Conservation (phyloP, 2,888 invertebrate genomes). For the Sesamia inferens region DNA sequence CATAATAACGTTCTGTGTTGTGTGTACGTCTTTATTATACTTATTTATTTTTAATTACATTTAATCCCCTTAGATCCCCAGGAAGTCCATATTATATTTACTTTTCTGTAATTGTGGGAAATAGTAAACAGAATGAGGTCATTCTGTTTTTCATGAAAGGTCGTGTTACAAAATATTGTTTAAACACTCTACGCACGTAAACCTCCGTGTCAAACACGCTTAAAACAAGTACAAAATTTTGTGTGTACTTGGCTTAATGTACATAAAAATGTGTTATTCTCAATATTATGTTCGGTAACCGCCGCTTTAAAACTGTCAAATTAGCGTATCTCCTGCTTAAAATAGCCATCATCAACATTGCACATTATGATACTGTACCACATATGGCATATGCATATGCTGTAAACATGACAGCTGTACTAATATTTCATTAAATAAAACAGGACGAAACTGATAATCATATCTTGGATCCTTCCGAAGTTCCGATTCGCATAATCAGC, state of each 20-base stretch:
- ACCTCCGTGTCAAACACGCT: slow-evolving; percentile 42
- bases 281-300: not conserved
- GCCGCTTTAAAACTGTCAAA: slow-evolving; percentile 3
- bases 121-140: slow-evolving; percentile 19
- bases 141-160: slow-evolving; percentile 41
- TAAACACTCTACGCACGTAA: slow-evolving; percentile 49
- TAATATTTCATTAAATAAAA: slow-evolving; percentile 28
- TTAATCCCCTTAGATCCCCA: too few species aligned
- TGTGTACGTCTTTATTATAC: too few species aligned
- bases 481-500: slow-evolving; percentile 32
- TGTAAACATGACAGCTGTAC: not conserved
- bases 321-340: not conserved
- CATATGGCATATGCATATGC: not conserved
- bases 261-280: slow-evolving; percentile 10
- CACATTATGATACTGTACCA: not conserved
- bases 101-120: slow-evolving; percentile 34
- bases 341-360: not conserved
- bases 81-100: slow-evolving; percentile 17
- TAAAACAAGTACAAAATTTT: slow-evolving; percentile 15
- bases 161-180: slow-evolving; percentile 20
- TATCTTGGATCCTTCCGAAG: slow-evolving; percentile 55
- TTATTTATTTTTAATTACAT: too few species aligned
- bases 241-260: slow-evolving; percentile 12
- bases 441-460: slow-evolving; percentile 52
- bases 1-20: too few species aligned